Evolutionary conservation across 2,113 vertebrate genomes (phyloP).

Genomic region (Cebidichthys violaceus): DNA sequence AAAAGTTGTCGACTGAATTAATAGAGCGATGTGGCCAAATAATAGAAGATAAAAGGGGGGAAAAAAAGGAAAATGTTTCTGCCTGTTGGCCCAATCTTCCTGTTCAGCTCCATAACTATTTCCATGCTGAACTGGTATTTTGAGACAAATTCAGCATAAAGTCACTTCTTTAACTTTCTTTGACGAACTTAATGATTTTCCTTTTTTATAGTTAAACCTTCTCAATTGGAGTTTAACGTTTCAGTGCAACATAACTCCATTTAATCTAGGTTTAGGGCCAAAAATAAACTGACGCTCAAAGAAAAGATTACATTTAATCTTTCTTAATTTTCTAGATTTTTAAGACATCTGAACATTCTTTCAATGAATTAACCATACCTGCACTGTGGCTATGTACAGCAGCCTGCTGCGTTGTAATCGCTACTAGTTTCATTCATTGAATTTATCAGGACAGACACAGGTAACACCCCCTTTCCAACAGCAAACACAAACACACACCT

Average conservation of each 20-base stretch:
- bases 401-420: not conserved
- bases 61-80: too few species aligned
- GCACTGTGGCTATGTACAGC: not conserved
- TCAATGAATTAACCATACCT: not conserved
- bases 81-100: too few species aligned
- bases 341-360: not conserved
- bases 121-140: too few species aligned
- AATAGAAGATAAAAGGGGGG: too few species aligned
- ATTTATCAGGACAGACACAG: conserved; percentile 29
- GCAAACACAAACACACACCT: conserved; percentile 2
- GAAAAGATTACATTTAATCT: not conserved
- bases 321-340: not conserved
- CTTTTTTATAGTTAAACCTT: not conserved
- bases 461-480: not conserved
- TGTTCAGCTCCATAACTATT: too few species aligned
- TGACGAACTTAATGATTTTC: too few species aligned
- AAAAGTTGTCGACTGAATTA: too few species aligned
- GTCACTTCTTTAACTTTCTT: too few species aligned
- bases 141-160: too few species aligned
- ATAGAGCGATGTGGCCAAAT: too few species aligned
- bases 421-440: conserved; percentile 9
- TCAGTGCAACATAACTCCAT: not conserved
- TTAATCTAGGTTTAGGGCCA: not conserved
- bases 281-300: not conserved
- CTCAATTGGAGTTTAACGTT: not conserved